Evolutionary conservation across 2,113 vertebrate genomes (phyloP), one percentile per base, ranked within the genome.

Genomic region (Formicarius rufipectus): DNA sequence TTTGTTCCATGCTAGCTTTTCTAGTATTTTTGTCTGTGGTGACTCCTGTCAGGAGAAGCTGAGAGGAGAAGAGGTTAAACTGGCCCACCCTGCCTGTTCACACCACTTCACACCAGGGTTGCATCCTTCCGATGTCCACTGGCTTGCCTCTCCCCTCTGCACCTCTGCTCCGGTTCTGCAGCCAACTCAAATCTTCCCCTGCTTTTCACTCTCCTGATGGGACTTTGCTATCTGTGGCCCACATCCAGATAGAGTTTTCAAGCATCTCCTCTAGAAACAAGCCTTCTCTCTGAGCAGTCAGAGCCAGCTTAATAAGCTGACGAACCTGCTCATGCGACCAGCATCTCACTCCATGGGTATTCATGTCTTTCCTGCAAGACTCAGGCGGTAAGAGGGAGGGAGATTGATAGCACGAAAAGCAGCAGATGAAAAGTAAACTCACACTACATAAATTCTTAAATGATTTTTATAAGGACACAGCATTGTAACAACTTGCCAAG

Each of bases 401-500:
- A 94, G 73, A 84, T 17, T 89, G 77, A 90, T 66, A 77, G 85
- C 40, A 35, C 77, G 8, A 13, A 82, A 87, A 74, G 64, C 82
- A 82, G 84, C 20, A 20, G 81, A 84, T 77, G 52, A 96, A 96
- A 97, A 92, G 89, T 88, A 96, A 95, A 95, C 91, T 93, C 90
- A 84, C 92, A 95, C 69, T 93, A 92, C 93, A 94, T 89, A 95
- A 94, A 97, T 94, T 77, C 89, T 71, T 76, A 77, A 87, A 93
- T 90, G 3, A 93, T 95, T 96, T 95, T 95, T 95, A 95, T 94
- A 97, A 97, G 95, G 95, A 94, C 97, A 88, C 93, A 94, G 80
- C 90, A 56, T 47, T 96, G 92, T 93, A 95, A 92, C 95, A 80
- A 96, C 95, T 97, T 93, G 93, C 96, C 96, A 97, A 97, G 95